Percentiles rank a stretch among this genome's conserved stretches.
These are phyloP conservation scores for Gadus macrocephalus DNA, from an alignment of 2,113 vertebrate genomes.

Conservation along the genomic window DNA sequence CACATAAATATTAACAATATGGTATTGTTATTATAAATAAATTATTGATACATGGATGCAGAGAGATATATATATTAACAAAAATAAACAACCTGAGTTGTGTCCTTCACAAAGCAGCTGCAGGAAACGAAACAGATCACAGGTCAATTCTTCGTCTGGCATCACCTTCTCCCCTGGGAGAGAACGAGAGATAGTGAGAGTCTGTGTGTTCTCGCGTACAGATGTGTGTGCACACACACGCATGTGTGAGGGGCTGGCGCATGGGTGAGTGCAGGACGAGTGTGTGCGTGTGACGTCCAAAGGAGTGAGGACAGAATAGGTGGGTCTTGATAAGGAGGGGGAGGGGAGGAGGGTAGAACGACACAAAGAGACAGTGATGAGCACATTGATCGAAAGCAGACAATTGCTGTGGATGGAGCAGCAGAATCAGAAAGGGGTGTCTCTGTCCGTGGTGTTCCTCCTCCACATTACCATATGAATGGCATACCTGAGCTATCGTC, in stretches of 20 bases:
- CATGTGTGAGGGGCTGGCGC: too few species aligned
- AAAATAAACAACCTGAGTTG: conserved; percentile 79
- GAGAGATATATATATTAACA: too few species aligned
- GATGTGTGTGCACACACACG: too few species aligned
- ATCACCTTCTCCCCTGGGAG: conserved; percentile 86
- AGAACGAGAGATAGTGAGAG: conserved; percentile 8
- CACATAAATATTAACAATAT: too few species aligned
- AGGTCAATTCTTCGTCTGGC: conserved; percentile 88
- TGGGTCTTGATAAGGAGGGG: neutral
- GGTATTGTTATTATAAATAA: too few species aligned
- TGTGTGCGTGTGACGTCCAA: neutral
- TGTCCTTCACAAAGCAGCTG: conserved; percentile 97
- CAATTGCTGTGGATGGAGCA: conserved; percentile 19
- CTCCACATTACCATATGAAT: conserved; percentile 42
- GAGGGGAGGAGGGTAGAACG: neutral
- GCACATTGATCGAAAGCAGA: neutral
- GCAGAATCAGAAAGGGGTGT: conserved; percentile 19
- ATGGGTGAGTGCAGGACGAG: too few species aligned
- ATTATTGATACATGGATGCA: too few species aligned
- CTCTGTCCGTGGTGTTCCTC: conserved; percentile 5
- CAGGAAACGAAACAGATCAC: conserved; percentile 94
- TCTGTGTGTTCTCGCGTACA: too few species aligned
- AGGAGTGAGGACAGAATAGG: neutral
- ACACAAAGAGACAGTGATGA: neutral
- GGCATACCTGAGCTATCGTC: conserved; percentile 89